Percentiles rank a stretch among this genome's conserved stretches.
Evolutionary conservation across 2,113 vertebrate species (phyloP).

Genomic region (Zootoca vivipara): DNA sequence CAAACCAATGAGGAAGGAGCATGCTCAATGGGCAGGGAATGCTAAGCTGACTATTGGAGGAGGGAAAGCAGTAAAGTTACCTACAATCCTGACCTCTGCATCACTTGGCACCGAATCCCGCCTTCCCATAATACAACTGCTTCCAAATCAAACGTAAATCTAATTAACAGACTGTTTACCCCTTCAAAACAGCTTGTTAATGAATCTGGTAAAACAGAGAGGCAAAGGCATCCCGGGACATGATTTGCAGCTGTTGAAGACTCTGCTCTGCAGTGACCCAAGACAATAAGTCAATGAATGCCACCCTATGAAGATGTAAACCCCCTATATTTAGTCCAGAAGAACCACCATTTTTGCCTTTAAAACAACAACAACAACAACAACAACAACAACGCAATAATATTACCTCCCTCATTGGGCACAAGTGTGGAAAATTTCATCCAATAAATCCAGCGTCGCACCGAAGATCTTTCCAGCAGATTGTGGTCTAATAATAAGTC

Average conservation of each 20-base stretch:
- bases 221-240: background rate
- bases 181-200: conserved; percentile 26
- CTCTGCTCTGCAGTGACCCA: background rate
- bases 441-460: background rate
- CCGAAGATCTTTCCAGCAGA: background rate
- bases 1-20: background rate
- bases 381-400: background rate
- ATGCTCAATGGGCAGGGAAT: background rate
- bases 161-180: conserved; percentile 33
- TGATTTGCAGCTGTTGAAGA: background rate
- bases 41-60: background rate
- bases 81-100: background rate
- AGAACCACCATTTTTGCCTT: background rate
- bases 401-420: background rate
- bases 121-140: background rate
- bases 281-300: background rate
- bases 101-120: background rate
- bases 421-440: background rate
- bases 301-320: conserved; percentile 38
- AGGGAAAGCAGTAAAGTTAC: too few relatives aligned
- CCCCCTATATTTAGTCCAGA: background rate
- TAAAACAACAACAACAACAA: too few relatives aligned
- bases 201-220: background rate
- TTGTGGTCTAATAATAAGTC: too few relatives aligned
- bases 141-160: background rate